These are phyloP conservation scores for Zaprionus ornatus DNA, from an alignment of 1,140 invertebrate species.

Conservation along the genomic window DNA sequence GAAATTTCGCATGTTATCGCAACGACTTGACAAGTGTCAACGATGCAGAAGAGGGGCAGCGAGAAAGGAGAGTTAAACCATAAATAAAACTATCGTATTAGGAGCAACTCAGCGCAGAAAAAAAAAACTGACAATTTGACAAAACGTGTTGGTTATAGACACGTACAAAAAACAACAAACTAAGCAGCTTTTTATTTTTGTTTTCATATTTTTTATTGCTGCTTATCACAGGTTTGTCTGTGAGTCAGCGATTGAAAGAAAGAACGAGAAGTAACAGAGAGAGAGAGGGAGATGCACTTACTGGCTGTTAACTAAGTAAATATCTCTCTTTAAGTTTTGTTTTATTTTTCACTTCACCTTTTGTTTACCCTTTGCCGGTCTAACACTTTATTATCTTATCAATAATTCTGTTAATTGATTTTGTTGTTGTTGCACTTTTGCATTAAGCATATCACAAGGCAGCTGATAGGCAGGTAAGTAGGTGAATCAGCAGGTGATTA, in stretches of 20 bases:
- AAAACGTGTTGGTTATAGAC: conserved; percentile 61
- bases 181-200: conserved; percentile 1
- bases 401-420: not conserved
- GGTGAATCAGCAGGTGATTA: conserved; percentile 26
- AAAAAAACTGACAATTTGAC: conserved; percentile 49
- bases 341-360: not conserved
- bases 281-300: not conserved
- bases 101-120: conserved; percentile 1
- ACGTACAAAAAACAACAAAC: conserved; percentile 33
- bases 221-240: not conserved
- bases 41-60: conserved; percentile 25
- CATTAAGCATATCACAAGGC: not conserved
- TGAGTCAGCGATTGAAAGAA: not conserved
- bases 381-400: conserved; percentile 1
- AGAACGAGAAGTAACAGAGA: not conserved
- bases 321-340: not conserved
- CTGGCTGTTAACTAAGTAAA: not conserved
- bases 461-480: not conserved
- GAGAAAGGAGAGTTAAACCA: conserved; percentile 2
- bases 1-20: conserved; percentile 80
- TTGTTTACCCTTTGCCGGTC: not conserved
- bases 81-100: conserved; percentile 28
- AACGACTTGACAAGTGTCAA: conserved; percentile 70
- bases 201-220: not conserved
- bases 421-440: not conserved